phyloP scores from a whole-genome alignment of 1,140 invertebrate species.

The Bradysia coprophila region DNA sequence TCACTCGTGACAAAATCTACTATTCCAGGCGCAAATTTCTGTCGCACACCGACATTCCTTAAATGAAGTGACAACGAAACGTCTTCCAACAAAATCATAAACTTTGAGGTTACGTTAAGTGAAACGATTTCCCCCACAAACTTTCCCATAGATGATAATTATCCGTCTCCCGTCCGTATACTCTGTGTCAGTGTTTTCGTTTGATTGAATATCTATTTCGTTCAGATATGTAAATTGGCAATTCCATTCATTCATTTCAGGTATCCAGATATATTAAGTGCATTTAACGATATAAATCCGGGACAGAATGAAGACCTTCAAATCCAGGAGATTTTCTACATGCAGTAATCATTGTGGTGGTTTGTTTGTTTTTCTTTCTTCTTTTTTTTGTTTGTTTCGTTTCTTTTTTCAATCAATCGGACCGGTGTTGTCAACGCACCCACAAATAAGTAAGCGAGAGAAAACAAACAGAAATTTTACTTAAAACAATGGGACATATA shows the following conservation, averaged over 20 bases:
- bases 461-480: neutral
- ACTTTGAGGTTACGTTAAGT: too few species aligned
- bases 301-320: neutral
- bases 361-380: too few species aligned
- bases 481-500: neutral
- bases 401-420: too few species aligned
- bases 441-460: neutral
- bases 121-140: too few species aligned
- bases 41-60: too few species aligned
- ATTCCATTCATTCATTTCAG: neutral
- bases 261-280: neutral
- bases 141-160: too few species aligned
- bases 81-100: too few species aligned
- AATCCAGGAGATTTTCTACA: neutral
- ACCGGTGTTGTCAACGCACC: neutral
- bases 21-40: too few species aligned
- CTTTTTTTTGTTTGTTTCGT: too few species aligned
- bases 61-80: too few species aligned
- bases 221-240: neutral
- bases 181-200: neutral
- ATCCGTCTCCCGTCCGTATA: neutral
- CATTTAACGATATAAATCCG: neutral
- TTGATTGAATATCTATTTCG: neutral
- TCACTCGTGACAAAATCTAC: too few species aligned
- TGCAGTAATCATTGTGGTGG: too few species aligned